Conservation (phyloP, 2,797 vertebrate species). For the Notamacropus eugenii region DNA sequence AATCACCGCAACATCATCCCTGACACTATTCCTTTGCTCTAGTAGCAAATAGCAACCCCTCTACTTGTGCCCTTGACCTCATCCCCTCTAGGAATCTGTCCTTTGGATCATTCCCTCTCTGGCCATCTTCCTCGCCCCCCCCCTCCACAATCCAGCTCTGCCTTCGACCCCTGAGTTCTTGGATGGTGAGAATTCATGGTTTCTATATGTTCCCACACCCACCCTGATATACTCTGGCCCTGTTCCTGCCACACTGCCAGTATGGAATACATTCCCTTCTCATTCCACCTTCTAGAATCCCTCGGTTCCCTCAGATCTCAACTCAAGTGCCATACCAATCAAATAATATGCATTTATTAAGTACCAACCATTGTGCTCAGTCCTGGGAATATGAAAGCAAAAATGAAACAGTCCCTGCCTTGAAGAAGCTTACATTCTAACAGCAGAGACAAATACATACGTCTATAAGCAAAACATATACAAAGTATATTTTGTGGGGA, state of each 20-base stretch:
- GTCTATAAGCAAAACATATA: neutral
- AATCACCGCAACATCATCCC: neutral
- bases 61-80: neutral
- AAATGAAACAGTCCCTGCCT: neutral
- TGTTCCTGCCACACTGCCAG: neutral
- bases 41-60: neutral
- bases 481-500: neutral
- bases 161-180: neutral
- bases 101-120: neutral
- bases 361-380: neutral
- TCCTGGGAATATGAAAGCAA: neutral
- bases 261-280: neutral
- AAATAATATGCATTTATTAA: neutral
- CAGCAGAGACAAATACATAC: neutral
- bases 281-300: neutral
- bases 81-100: neutral
- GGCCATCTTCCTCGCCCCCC: neutral
- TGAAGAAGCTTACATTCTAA: neutral
- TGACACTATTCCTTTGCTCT: neutral
- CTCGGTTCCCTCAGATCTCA: neutral
- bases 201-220: neutral
- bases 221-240: neutral
- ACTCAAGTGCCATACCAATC: neutral
- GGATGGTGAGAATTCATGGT: neutral
- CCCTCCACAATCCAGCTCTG: neutral